phyloP scores from a whole-genome alignment of 64 coral and sea anemone genomes.

The Catalaphyllia jardinei region DNA sequence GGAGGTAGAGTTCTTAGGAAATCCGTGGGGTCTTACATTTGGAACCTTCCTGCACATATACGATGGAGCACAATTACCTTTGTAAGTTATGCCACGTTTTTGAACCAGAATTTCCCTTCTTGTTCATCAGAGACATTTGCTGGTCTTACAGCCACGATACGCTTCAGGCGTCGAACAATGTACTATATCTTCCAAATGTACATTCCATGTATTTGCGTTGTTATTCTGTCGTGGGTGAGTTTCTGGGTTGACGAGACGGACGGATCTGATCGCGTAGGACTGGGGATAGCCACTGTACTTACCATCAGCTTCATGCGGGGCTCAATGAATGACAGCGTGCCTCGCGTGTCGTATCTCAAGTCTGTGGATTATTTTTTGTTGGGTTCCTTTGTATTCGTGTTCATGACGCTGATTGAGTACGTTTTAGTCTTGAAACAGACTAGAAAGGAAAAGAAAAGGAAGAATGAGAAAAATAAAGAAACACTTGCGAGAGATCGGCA shows the following conservation, averaged over 20 bases:
- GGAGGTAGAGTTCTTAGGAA: no score
- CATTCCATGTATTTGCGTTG: constrained; percentile 76
- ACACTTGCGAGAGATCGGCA: constrained; percentile 21
- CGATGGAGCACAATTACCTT: no score
- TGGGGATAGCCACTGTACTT: constrained; percentile 78
- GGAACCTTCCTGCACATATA: no score
- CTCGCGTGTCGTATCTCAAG: constrained; percentile 83
- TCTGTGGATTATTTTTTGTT: constrained; percentile 86
- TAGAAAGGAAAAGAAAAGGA: constrained; percentile 51
- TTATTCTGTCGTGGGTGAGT: constrained; percentile 83
- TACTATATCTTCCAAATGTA: constrained; percentile 93
- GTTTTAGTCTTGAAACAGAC: constrained; percentile 61
- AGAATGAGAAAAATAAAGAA: constrained; percentile 31
- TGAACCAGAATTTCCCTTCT: neutral
- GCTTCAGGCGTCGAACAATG: constrained; percentile 73
- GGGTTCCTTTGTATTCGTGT: constrained; percentile 81
- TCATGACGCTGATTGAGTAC: constrained; percentile 86
- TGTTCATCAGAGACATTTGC: constrained; percentile 60
- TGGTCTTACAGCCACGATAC: constrained; percentile 78
- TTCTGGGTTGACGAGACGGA: constrained; percentile 85
- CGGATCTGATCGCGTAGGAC: constrained; percentile 73
- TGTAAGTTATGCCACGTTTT: no score
- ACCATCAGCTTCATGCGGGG: constrained; percentile 91
- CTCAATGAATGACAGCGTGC: constrained; percentile 82
- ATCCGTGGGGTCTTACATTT: no score